Base-by-base conservation (phyloP, 2,888 invertebrate genomes). In the Acrobasis suavella region DNA sequence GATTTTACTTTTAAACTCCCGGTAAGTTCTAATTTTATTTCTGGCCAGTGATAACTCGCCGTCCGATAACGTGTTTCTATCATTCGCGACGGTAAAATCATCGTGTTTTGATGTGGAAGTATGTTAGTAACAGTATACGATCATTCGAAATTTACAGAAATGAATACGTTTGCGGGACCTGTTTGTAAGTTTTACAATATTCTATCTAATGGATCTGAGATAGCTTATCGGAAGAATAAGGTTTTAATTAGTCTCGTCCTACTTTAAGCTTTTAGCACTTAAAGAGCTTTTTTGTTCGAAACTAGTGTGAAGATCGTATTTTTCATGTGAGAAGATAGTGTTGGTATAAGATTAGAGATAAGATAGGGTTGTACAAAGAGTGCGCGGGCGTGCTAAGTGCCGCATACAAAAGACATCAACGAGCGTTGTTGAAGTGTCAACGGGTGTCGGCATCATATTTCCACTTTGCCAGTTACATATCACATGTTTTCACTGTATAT, bases 321-420 rank as follows among this genome's bases (percentile, higher is more conserved):
- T 62, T 62, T 62, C 55, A 62, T 60, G 46, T 46, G 54, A 14
- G 60, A 56, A 58, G 62, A 59, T 71, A 69, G 70, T 64, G 58
- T 65, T 71, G 67, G 55, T 52, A 65, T 64, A 63, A 70, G 70
- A 78, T 77, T 70, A 65, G 67, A 76, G 80, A 81, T 82, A 81
- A 81, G 73, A 79, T 77, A 76, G 73, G 69, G 72, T 67, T 56
- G 17, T 73, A 67, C 65, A 68, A 66, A 70, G 68, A 66, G 68
- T 37, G 60, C 76, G 73, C 74, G 73, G 73, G 65, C 66, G 76
- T 50, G 67, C 70, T 70, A 76, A 78, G 73, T 74, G 72, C 70
- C 67, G 67, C 75, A 73, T 87, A 89, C 80, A 87, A 87, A 91
- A 91, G 91, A 91, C 78, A 81, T 89, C 85, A 88, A 91, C 90